A percentile compares a stretch with the other conserved stretches of the same genome.
These are phyloP conservation scores for Numenius phaeopus DNA, from an alignment of 2,797 vertebrate genomes.

Conservation along the genomic window DNA sequence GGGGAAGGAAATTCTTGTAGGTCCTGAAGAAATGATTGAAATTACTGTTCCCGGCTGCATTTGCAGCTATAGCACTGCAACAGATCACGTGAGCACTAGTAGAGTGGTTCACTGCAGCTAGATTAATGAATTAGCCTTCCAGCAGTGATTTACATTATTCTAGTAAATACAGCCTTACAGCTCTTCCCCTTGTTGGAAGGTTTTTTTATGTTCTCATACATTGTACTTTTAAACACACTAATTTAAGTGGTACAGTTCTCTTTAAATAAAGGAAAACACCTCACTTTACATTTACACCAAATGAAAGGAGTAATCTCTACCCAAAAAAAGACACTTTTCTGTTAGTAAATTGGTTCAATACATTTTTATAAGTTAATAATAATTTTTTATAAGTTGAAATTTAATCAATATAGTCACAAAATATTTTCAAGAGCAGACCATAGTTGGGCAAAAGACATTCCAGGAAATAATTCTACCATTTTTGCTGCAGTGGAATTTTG, in stretches of 20 bases:
- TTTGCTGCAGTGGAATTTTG: neutral
- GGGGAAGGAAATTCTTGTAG: neutral
- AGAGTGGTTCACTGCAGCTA: neutral
- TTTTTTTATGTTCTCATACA: neutral
- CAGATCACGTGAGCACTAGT: rapidly evolving
- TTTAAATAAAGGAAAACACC: neutral
- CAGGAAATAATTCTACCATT: neutral
- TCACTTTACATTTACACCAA: neutral
- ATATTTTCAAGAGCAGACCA: neutral
- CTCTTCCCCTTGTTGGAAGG: neutral
- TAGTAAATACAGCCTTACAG: neutral
- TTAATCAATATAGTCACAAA: neutral
- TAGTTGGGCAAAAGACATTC: neutral
- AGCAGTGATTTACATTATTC: neutral
- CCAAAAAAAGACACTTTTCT: neutral
- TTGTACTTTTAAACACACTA: neutral
- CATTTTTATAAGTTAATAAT: neutral
- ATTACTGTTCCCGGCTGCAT: neutral
- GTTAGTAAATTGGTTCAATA: neutral
- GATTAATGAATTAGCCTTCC: neutral
- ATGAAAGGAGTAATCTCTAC: neutral
- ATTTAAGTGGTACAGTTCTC: neutral
- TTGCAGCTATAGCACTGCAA: neutral
- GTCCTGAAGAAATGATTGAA: neutral
- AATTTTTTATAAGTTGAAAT: neutral